Evolutionary conservation across 2,797 vertebrate genomes (phyloP).

Genomic region (Xyrichtys novacula): DNA sequence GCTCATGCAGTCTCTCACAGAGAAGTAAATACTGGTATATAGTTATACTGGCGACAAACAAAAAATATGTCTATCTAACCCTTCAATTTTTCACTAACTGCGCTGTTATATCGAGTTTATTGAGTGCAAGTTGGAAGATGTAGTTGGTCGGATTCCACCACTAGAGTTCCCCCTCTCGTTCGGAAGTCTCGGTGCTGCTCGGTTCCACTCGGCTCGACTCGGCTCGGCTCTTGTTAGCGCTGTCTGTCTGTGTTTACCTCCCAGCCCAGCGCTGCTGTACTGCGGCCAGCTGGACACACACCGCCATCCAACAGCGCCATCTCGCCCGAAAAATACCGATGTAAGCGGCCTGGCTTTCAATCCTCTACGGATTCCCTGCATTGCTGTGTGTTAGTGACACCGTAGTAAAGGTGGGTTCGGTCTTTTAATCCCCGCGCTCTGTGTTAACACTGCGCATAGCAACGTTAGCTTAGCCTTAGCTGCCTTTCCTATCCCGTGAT

Average conservation of each 20-base stretch:
- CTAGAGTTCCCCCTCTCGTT: conserved; percentile 68
- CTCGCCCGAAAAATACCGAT: conserved; percentile 73
- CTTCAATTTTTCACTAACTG: neutral
- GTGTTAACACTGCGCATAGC: conserved; percentile 50
- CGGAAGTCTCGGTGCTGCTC: conserved; percentile 4
- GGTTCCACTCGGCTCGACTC: conserved; percentile 7
- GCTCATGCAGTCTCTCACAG: too few species aligned
- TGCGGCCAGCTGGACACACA: conserved; percentile 72
- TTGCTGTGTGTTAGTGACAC: conserved; percentile 66
- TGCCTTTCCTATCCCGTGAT: conserved; percentile 60
- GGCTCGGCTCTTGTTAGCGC: conserved; percentile 2
- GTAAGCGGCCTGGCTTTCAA: conserved; percentile 67
- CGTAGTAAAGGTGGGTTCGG: conserved; percentile 73
- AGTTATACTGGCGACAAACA: too few species aligned
- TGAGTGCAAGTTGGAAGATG: conserved; percentile 5
- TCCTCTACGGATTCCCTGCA: conserved; percentile 69
- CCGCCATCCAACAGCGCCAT: conserved; percentile 44
- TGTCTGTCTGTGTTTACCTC: conserved; percentile 76
- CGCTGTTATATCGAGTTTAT: too few species aligned
- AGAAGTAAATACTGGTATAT: too few species aligned
- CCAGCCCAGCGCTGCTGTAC: conserved; percentile 56
- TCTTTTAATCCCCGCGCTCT: conserved; percentile 31
- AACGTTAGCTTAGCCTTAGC: conserved; percentile 58
- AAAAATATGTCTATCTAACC: neutral
- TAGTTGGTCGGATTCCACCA: conserved; percentile 58